Evolutionary conservation across 1,140 invertebrate species (phyloP).

Genomic region (Pteromalus puparum): DNA sequence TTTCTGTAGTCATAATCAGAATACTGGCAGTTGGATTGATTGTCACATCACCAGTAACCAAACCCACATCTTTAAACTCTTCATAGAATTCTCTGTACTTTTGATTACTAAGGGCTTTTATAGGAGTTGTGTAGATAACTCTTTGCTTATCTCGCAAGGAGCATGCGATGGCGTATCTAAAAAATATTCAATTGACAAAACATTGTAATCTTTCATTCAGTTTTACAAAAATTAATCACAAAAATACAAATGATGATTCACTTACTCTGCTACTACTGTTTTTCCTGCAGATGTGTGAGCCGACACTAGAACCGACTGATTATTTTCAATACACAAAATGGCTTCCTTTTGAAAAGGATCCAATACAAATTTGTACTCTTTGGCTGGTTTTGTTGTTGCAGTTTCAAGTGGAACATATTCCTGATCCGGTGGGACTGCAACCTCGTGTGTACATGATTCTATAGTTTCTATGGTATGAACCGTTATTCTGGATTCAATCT

Average conservation of each 20-base stretch:
- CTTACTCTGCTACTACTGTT: conserved; percentile 98
- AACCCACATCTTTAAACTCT: conserved; percentile 98
- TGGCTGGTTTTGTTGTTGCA: conserved; percentile 83
- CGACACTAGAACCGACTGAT: conserved; percentile 97
- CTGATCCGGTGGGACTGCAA: conserved; percentile 91
- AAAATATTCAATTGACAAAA: conserved; percentile 38
- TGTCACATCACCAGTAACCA: conserved; percentile 99
- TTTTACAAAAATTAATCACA: not conserved
- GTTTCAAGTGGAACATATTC: conserved; percentile 86
- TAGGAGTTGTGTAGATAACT: conserved; percentile 99
- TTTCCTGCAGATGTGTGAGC: conserved; percentile 99
- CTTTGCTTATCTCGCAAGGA: conserved; percentile 84
- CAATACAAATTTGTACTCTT: conserved; percentile 95
- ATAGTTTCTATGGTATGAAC: conserved; percentile 92
- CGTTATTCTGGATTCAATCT: conserved; percentile 82
- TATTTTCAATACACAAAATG: conserved; percentile 97
- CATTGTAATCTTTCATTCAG: not conserved
- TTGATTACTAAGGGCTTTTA: conserved; percentile 99
- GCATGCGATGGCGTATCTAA: conserved; percentile 84
- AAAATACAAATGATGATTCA: conserved; percentile 61
- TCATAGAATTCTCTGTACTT: conserved; percentile 99
- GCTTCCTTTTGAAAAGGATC: conserved; percentile 99
- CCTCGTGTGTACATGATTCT: conserved; percentile 94
- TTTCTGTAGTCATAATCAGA: conserved; percentile 99
- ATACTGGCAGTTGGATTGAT: conserved; percentile 98